phyloP scores from a whole-genome alignment of 2,888 invertebrate species.

The Cartodere bifasciata region DNA sequence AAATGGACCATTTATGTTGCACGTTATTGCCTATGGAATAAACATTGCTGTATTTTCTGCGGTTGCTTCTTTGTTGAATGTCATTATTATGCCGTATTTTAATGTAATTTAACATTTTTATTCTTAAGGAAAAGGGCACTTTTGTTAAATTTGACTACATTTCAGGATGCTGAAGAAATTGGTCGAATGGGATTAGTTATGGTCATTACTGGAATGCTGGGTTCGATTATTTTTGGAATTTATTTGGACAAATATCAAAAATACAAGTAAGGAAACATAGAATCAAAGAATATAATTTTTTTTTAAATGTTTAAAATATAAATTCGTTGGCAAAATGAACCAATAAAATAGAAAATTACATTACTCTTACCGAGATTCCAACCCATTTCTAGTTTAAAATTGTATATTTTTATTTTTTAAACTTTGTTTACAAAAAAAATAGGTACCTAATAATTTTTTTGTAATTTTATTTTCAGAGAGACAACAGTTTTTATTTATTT shows the following conservation, averaged over 20 bases:
- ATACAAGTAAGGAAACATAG: constrained; percentile 54
- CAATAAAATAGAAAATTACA: too few relatives aligned
- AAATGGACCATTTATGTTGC: constrained; percentile 66
- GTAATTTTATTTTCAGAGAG: too few relatives aligned
- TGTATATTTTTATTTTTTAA: too few relatives aligned
- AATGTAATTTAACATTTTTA: constrained; percentile 44
- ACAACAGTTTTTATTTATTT: too few relatives aligned
- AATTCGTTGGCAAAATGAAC: too few relatives aligned
- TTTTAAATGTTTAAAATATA: too few relatives aligned
- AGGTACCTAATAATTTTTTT: too few relatives aligned
- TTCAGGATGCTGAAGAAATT: constrained; percentile 40
- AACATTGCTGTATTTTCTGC: constrained; percentile 94
- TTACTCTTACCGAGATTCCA: too few relatives aligned
- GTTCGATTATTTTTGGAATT: constrained; percentile 81
- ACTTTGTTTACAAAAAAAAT: too few relatives aligned
- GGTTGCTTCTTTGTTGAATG: constrained; percentile 83
- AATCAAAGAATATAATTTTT: constrained; percentile 1
- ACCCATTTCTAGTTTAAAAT: too few relatives aligned
- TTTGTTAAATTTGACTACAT: neutral
- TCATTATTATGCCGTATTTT: constrained; percentile 69
- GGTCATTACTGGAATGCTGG: constrained; percentile 83
- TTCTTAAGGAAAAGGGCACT: neutral
- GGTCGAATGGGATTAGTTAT: constrained; percentile 83
- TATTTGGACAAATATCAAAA: constrained; percentile 83
- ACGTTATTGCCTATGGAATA: constrained; percentile 75